Evolutionary conservation across 2,888 invertebrate species (phyloP).

Genomic region (Mayetiola destructor): DNA sequence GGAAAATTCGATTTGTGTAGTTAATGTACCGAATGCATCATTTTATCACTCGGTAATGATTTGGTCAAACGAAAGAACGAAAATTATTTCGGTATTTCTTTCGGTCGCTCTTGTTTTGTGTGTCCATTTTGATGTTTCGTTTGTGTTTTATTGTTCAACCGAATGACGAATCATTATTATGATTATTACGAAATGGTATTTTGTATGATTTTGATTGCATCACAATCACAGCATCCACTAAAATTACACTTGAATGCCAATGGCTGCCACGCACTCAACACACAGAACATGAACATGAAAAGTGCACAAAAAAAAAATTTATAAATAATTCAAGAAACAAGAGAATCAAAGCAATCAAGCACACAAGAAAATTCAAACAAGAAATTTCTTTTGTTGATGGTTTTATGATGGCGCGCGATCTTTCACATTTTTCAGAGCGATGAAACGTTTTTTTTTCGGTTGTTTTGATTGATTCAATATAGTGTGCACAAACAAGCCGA

Average conservation of each 20-base stretch:
- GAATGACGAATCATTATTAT: not conserved
- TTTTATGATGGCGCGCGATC: conserved; percentile 2
- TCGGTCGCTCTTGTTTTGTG: not conserved
- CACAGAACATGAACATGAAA: not conserved
- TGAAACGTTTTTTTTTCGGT: too few species aligned
- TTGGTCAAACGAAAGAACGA: not conserved
- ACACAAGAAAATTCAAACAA: not conserved
- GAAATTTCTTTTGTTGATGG: conserved; percentile 1
- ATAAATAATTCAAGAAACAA: not conserved
- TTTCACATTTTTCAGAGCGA: too few species aligned
- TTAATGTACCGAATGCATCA: too few species aligned
- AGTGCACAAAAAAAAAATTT: not conserved
- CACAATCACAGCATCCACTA: too few species aligned
- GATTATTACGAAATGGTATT: not conserved
- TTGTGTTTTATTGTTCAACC: not conserved
- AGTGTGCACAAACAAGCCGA: too few species aligned
- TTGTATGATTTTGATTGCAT: conserved; percentile 4
- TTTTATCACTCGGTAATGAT: too few species aligned
- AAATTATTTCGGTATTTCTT: not conserved
- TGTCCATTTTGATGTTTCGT: too few species aligned
- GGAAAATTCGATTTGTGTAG: too few species aligned
- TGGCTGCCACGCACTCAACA: too few species aligned
- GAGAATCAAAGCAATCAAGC: not conserved
- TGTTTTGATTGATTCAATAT: too few species aligned
- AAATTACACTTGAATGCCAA: too few species aligned